Conservation (phyloP, 2,113 vertebrate species). For the Apeltes quadracus region DNA sequence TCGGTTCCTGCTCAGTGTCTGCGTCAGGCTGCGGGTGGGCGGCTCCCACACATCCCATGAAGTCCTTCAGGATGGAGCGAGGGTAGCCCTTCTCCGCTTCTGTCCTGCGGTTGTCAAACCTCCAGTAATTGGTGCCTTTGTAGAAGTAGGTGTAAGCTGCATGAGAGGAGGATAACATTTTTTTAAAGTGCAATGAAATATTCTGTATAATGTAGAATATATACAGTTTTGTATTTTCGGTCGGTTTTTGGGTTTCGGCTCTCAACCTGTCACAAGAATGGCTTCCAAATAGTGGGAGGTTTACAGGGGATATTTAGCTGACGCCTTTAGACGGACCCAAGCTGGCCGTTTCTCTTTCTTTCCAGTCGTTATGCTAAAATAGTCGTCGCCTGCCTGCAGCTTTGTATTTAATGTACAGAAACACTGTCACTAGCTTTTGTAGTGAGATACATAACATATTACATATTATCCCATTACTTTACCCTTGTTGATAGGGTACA, state of each 20-base stretch:
- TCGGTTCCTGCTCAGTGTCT: constrained; percentile 38
- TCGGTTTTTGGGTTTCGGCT: too few relatives aligned
- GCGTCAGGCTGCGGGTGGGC: constrained; percentile 71
- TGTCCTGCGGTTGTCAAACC: constrained; percentile 89
- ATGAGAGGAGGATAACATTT: constrained; percentile 9
- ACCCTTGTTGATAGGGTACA: background rate
- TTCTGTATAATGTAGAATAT: background rate
- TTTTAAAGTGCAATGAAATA: too few relatives aligned
- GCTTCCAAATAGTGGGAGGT: background rate
- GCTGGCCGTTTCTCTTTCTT: background rate
- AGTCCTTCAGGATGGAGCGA: constrained; percentile 94
- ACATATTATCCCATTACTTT: background rate
- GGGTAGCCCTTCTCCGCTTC: constrained; percentile 91
- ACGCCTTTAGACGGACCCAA: background rate
- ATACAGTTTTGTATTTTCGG: background rate
- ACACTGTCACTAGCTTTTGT: background rate
- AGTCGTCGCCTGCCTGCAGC: background rate
- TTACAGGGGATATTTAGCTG: background rate
- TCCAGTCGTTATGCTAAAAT: background rate
- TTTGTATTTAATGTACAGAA: background rate
- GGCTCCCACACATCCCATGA: constrained; percentile 91
- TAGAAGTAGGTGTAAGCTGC: constrained; percentile 96
- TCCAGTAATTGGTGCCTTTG: constrained; percentile 95
- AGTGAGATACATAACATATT: background rate
- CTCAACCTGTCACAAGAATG: background rate